These are phyloP conservation scores for Scolopax bukidnonensis DNA, from an alignment of 2,797 vertebrate species.

Conservation along the genomic window DNA sequence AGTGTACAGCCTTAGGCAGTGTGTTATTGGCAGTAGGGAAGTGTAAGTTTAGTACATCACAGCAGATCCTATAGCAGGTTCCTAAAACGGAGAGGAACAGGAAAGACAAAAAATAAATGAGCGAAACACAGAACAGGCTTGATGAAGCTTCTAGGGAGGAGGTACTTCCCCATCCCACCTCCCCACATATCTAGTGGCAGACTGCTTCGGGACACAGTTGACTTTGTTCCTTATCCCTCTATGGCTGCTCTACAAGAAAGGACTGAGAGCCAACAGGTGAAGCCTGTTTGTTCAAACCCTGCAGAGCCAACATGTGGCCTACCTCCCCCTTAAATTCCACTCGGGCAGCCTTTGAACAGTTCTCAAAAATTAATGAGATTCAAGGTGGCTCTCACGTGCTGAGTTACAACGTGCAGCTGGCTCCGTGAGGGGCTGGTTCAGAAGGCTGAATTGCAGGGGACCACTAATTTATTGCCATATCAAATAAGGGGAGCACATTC, in stretches of 20 bases:
- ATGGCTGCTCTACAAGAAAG: not conserved
- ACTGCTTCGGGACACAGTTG: not conserved
- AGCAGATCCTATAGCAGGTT: constrained; percentile 83
- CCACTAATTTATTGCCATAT: not conserved
- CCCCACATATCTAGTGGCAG: not conserved
- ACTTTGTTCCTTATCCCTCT: not conserved
- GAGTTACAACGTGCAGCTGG: not conserved
- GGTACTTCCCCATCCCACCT: not conserved
- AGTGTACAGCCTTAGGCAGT: constrained; percentile 86
- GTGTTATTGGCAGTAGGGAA: constrained; percentile 86
- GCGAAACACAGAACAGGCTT: not conserved
- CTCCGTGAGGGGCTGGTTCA: not conserved
- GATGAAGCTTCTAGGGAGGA: not conserved
- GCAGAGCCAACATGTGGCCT: not conserved
- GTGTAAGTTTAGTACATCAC: constrained; percentile 82
- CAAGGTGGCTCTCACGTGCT: not conserved
- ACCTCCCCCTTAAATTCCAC: not conserved
- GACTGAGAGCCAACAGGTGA: not conserved
- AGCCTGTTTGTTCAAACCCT: not conserved
- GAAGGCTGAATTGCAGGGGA: not conserved
- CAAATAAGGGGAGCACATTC: not conserved
- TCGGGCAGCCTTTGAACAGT: not conserved
- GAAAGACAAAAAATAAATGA: not conserved
- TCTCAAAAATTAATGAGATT: not conserved
- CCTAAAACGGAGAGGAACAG: constrained; percentile 70